A percentile compares a stretch with the other conserved stretches of the same genome.
These are phyloP conservation scores for Grallaria varia DNA, from an alignment of 2,113 vertebrate species.

Conservation along the genomic window DNA sequence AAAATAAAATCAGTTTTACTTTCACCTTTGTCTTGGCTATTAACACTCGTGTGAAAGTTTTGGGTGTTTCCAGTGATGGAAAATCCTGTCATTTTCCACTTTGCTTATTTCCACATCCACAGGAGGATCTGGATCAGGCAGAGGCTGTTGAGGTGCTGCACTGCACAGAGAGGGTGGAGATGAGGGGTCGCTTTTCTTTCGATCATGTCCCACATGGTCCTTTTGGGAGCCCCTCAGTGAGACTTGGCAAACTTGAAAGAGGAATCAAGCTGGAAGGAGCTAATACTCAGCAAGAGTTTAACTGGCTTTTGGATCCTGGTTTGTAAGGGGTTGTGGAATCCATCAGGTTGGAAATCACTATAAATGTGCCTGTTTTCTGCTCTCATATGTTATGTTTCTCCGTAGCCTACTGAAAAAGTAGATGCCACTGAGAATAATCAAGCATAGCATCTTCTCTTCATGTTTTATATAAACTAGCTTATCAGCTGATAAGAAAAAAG, in stretches of 20 bases:
- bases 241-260: background rate
- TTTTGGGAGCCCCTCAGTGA: background rate
- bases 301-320: background rate
- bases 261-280: background rate
- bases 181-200: background rate
- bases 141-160: background rate
- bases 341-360: background rate
- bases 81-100: background rate
- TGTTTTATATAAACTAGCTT: slow-evolving; percentile 63
- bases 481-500: slow-evolving; percentile 57
- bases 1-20: background rate
- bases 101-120: background rate
- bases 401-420: slow-evolving; percentile 38
- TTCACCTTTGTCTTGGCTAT: background rate
- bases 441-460: slow-evolving; percentile 45
- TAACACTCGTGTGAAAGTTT: background rate
- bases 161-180: background rate
- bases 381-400: slow-evolving; percentile 5
- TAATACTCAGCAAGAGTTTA: background rate
- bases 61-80: background rate
- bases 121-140: background rate
- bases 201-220: fast-evolving
- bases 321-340: background rate
- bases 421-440: slow-evolving; percentile 62
- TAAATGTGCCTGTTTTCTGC: background rate